Evolutionary conservation across 2,888 invertebrate genomes (phyloP).

Genomic region (Ennomos fuscantarius): DNA sequence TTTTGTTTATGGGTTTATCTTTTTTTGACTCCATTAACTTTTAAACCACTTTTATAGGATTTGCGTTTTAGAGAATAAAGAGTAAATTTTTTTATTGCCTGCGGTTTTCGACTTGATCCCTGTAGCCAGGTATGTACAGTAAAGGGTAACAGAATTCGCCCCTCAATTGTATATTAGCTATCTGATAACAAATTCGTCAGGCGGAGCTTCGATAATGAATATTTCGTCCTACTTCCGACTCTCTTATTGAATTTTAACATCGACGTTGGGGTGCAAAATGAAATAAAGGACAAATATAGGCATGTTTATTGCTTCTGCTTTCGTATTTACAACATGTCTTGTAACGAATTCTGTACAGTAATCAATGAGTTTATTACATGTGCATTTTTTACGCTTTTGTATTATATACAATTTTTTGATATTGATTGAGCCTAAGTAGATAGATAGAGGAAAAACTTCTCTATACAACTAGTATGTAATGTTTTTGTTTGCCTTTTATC

Average conservation of each 20-base stretch:
- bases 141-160: conserved; percentile 26
- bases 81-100: no score
- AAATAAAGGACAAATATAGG: conserved; percentile 38
- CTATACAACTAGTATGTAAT: no score
- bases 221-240: conserved; percentile 52
- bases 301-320: conserved; percentile 35
- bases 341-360: not conserved
- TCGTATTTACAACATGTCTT: conserved; percentile 18
- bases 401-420: no score
- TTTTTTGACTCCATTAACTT: no score
- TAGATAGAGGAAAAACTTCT: no score
- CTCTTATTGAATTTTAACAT: conserved; percentile 51
- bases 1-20: no score
- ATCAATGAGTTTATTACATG: not conserved
- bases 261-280: conserved; percentile 41
- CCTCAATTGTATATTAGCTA: conserved; percentile 70
- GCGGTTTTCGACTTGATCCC: no score
- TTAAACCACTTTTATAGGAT: no score
- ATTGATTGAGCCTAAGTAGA: no score
- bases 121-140: conserved; percentile 2
- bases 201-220: conserved; percentile 63
- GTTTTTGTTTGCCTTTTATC: no score
- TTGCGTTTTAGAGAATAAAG: no score
- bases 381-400: not conserved
- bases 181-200: conserved; percentile 67